Evolutionary conservation across 2,888 invertebrate species (phyloP).

Genomic region (Shargacucullia verbasci): DNA sequence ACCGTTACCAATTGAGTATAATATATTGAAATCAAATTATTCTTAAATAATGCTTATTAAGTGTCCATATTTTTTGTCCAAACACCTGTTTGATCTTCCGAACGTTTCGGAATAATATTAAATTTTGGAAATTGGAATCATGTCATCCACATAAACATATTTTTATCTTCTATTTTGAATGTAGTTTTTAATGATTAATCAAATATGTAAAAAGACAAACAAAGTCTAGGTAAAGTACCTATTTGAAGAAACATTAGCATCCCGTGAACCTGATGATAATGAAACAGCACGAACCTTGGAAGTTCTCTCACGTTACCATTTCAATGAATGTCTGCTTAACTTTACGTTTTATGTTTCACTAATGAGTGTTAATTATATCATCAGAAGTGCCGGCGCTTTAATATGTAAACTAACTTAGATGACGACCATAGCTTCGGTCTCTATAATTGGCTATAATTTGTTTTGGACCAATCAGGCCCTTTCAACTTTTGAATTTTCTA

Average conservation of each 20-base stretch:
- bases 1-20: slow-evolving; percentile 57
- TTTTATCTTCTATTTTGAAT: no score
- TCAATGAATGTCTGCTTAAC: slow-evolving; percentile 55
- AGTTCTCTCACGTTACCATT: slow-evolving; percentile 58
- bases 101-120: slow-evolving; percentile 2
- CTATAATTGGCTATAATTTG: slow-evolving; percentile 72
- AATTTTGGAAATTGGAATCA: slow-evolving; percentile 2
- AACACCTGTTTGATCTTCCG: slow-evolving; percentile 37
- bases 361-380: slow-evolving; percentile 76
- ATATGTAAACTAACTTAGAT: slow-evolving; percentile 64
- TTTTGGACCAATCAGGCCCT: slow-evolving; percentile 59
- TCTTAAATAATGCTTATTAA: slow-evolving; percentile 42
- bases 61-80: slow-evolving; percentile 36
- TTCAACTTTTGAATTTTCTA: slow-evolving; percentile 56
- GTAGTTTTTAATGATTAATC: no score
- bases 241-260: slow-evolving; percentile 31
- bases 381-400: slow-evolving; percentile 66
- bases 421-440: slow-evolving; percentile 57
- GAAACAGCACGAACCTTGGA: slow-evolving; percentile 50
- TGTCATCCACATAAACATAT: no score
- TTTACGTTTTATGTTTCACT: slow-evolving; percentile 61
- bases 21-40: slow-evolving; percentile 53
- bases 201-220: not conserved
- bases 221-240: slow-evolving; percentile 17
- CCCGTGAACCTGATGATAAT: slow-evolving; percentile 42